phyloP scores from a whole-genome alignment of 2,888 invertebrate species.

The Platycnemis pennipes region DNA sequence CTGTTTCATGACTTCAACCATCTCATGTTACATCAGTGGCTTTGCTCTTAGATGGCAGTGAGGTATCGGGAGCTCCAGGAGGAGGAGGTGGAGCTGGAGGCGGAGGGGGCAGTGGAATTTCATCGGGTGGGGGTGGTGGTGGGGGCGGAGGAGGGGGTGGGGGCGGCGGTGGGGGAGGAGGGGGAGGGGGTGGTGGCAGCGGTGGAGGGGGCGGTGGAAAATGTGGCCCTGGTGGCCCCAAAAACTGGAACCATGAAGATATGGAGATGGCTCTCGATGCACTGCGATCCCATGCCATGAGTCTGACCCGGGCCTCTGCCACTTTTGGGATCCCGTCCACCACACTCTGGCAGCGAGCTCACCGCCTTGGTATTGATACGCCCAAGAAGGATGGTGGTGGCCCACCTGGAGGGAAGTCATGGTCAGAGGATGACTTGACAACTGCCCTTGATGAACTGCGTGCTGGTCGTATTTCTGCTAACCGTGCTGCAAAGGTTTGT shows the following conservation, averaged over 20 bases:
- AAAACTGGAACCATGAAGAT: constrained; percentile 90
- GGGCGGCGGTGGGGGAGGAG: constrained; percentile 32
- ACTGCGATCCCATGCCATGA: constrained; percentile 92
- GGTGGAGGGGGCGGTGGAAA: constrained; percentile 3
- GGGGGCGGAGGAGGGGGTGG: constrained; percentile 70
- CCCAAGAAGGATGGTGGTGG: constrained; percentile 94
- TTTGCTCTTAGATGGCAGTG: constrained; percentile 70
- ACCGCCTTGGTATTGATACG: constrained; percentile 91
- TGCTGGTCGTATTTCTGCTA: constrained; percentile 92
- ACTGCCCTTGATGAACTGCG: constrained; percentile 91
- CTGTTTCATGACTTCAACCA: constrained; percentile 52
- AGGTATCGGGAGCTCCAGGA: constrained; percentile 56
- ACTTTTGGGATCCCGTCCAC: constrained; percentile 95
- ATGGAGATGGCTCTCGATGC: constrained; percentile 95
- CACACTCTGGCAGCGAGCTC: constrained; percentile 94
- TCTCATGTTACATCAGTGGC: constrained; percentile 68
- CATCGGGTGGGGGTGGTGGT: constrained; percentile 32
- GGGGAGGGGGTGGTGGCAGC: background rate
- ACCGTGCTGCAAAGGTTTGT: constrained; percentile 94
- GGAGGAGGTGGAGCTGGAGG: constrained; percentile 25
- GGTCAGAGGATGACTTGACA: constrained; percentile 92
- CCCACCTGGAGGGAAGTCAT: constrained; percentile 82
- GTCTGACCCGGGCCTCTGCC: constrained; percentile 92
- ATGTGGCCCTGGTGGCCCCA: constrained; percentile 85
- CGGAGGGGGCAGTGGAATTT: background rate